Percentiles rank a stretch among this genome's conserved stretches.
These are phyloP conservation scores for Aleadryas rufinucha DNA, from an alignment of 2,113 vertebrate species.

Conservation along the genomic window DNA sequence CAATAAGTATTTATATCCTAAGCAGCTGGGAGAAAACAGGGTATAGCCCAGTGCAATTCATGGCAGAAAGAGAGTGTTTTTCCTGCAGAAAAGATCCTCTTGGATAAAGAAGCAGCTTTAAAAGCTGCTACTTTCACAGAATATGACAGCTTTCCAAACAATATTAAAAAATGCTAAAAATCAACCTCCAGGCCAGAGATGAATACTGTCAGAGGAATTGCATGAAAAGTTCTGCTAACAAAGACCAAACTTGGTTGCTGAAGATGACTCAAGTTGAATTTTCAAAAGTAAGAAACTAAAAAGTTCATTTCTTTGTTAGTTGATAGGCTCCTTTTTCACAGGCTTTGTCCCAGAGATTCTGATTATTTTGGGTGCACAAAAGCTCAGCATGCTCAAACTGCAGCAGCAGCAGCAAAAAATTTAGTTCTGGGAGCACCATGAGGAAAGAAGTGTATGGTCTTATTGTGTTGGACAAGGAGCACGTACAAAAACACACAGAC, in stretches of 20 bases:
- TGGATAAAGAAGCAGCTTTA: background rate
- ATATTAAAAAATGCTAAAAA: background rate
- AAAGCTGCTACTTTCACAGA: background rate
- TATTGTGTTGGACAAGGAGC: background rate
- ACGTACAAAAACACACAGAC: background rate
- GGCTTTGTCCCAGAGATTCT: background rate
- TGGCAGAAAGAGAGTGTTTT: background rate
- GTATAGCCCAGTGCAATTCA: background rate
- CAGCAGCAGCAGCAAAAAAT: background rate
- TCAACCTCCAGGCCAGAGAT: background rate
- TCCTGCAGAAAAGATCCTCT: background rate
- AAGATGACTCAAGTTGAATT: background rate
- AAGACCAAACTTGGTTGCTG: background rate
- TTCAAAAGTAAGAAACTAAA: background rate
- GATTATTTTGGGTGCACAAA: background rate
- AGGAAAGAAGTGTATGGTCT: background rate
- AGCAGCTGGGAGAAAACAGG: background rate
- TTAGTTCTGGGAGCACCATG: background rate
- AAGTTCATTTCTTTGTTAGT: background rate
- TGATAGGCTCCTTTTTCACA: background rate
- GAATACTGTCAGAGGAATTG: background rate
- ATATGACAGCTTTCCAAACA: background rate
- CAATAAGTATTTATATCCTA: background rate
- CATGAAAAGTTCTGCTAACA: background rate
- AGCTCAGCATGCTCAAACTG: background rate